Base-by-base conservation (phyloP, 1,140 invertebrate genomes). In the Trachelipus rathkii region DNA sequence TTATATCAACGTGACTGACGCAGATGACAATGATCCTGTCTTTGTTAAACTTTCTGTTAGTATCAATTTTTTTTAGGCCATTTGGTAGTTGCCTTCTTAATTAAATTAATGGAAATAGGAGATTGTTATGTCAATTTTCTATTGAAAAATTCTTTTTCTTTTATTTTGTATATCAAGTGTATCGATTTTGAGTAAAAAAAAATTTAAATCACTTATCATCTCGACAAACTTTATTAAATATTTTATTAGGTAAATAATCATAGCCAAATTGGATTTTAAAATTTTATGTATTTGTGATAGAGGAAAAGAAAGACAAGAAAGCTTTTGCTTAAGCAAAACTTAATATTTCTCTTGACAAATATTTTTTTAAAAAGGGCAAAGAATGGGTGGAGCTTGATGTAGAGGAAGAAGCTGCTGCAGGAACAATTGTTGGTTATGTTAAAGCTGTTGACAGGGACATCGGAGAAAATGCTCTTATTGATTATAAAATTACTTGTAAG, bases 1-100 rank as follows among this genome's bases (percentile, higher is more conserved):
- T 0, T 88, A 89, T 72, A 88, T 94, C 0, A 87, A 87, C 15
- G 87, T 94, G 0, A 87, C 89, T 3, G 92, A 94, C 81, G 88
- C 93, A 11, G 92, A 95, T 80, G 92, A 95, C 82, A 91, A 93
- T 81, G 89, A 90, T 72, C 92, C 93, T 0, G 86, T 89, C 71
- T 93, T 94, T 77, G 88, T 87, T 9, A 87, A 92, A 79, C 89
- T 87, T 68, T 82, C 90, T 73, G 92, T 92, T 82, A 90, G 88
- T 83, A 72, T 44, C 67, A 78, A 78, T 69, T 19, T 76, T 33
- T 73, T 81, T 19, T 44, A 46, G 4, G 1, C 10, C 5, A 33
- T 70, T 24, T 23, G 1, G 24, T 10, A 70, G 19, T 70, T 70
- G 10, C n/a, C n/a, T n/a, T 23, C 11, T 21, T 43, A 71, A 13